Evolutionary conservation across 2,113 vertebrate species (phyloP), one percentile per base, ranked within the genome.

Genomic region (Azemiops feae): DNA sequence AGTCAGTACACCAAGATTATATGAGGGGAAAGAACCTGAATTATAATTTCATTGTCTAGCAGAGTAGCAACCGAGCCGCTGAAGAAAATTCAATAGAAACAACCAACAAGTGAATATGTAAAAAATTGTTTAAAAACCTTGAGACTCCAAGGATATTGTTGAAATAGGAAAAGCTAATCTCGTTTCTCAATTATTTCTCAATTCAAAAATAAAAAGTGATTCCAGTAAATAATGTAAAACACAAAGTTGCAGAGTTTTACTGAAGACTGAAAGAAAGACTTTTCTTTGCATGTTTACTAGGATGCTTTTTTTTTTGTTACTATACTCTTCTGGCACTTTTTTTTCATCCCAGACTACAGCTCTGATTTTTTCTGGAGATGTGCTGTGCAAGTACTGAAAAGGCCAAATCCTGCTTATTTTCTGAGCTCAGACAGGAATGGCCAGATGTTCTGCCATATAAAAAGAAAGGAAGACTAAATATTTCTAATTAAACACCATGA

Each of bases 11-110:
- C 1, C 0, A 23, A 27, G 16, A 9, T 4, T 57, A 90, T 94
- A 81, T 89, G 23, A 93, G 91, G 85, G 81, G 4, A 20, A 92
- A 57, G 25, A 87, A 92, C 87, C 18, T 93, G 9, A 64, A 64
- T 39, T 89, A 74, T 34, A 74, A 58, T 50, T 92, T 94, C 50
- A 91, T 55, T 74, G 23, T 47, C 0, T 69, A 25, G 45, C 39
- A 30, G 0, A 23, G 30, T 30, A 94, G 55, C 22, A 90, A 43
- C 0, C 0, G 93, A 58, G 22, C 20, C 0, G 9, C 87, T 94
- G 50, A 39, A 60, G 16, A 60, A 93, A 74, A 43, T 69, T 92
- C 5, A n/a, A 1, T 20, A 60, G 1, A 89, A 91, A 91, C 34
- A 92, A 91, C 1, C 89, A 55, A 90, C 91, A 85, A 7, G 11